phyloP scores from a whole-genome alignment of 2,888 invertebrate genomes.

The Orchesella flavescens region DNA sequence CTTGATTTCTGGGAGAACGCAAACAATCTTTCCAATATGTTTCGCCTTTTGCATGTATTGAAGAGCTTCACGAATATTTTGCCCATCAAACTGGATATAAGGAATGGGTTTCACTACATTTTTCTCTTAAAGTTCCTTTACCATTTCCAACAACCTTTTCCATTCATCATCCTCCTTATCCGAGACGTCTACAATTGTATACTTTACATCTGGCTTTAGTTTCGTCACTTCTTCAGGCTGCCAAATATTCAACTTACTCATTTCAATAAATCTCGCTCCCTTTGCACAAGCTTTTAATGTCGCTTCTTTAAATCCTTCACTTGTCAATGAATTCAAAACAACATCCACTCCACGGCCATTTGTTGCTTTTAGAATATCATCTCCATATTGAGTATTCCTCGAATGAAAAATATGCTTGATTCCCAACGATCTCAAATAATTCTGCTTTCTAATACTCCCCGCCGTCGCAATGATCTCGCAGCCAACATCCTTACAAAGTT shows the following conservation, averaged over 20 bases:
- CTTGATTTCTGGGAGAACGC: conserved; percentile 41
- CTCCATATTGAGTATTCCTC: conserved; percentile 40
- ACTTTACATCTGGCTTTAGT: conserved; percentile 48
- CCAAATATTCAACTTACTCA: conserved; percentile 58
- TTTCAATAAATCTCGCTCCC: conserved; percentile 54
- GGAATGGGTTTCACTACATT: conserved; percentile 24
- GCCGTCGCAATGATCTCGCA: conserved; percentile 54
- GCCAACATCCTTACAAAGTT: conserved; percentile 39
- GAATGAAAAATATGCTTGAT: conserved; percentile 58
- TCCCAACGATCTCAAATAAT: conserved; percentile 41
- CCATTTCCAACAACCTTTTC: not conserved
- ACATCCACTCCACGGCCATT: conserved; percentile 45
- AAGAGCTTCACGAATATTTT: conserved; percentile 37
- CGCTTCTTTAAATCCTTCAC: conserved; percentile 58
- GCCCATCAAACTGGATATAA: conserved; percentile 30
- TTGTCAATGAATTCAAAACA: conserved; percentile 56
- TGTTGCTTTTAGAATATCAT: conserved; percentile 27
- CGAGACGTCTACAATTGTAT: conserved; percentile 24
- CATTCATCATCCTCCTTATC: not conserved
- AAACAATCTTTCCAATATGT: conserved; percentile 63
- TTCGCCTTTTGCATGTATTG: conserved; percentile 55
- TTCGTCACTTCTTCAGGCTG: conserved; percentile 26
- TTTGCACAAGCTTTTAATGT: conserved; percentile 23
- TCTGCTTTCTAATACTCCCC: conserved; percentile 51
- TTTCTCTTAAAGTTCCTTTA: not conserved